These are phyloP conservation scores for Ianthella basta DNA, from an alignment of 37 sponge, comb jelly and placozoan genomes.

Conservation along the genomic window DNA sequence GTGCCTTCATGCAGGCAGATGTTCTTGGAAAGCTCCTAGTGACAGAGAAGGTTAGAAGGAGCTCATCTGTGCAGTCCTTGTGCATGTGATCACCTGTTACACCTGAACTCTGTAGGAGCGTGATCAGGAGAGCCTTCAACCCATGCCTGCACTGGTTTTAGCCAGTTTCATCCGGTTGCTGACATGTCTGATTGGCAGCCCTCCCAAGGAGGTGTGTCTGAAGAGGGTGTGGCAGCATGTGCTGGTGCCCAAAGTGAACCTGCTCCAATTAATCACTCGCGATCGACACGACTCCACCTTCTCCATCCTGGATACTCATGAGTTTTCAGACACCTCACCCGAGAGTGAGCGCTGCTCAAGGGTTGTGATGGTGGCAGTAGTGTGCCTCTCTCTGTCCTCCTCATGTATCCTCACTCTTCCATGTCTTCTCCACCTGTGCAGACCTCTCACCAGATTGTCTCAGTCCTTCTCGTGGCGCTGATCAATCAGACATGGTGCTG, in stretches of 20 bases:
- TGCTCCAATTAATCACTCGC: conserved; percentile 49
- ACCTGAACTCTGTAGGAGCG: conserved; percentile 47
- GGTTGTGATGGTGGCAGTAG: neutral
- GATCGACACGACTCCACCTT: conserved; percentile 45
- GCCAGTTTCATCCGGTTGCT: conserved; percentile 55
- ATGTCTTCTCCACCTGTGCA: neutral
- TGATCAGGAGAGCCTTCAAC: conserved; percentile 47
- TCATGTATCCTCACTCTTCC: neutral
- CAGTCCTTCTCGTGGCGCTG: neutral
- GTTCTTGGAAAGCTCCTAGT: conserved; percentile 60
- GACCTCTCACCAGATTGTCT: conserved; percentile 9
- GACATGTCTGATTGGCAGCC: conserved; percentile 51
- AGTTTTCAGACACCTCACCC: neutral
- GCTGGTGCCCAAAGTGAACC: conserved; percentile 72
- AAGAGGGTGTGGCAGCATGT: conserved; percentile 65
- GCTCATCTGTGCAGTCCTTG: neutral
- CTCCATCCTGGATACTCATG: conserved; percentile 23
- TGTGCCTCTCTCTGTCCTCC: neutral
- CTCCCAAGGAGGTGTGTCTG: conserved; percentile 60
- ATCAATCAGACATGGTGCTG: neutral
- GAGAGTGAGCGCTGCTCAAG: neutral
- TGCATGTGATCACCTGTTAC: neutral
- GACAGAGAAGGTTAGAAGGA: conserved; percentile 59
- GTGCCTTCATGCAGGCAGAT: conserved; percentile 34
- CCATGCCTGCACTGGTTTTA: conserved; percentile 58